These are phyloP conservation scores for Malacosoma neustria DNA, from an alignment of 2,888 invertebrate genomes.

Conservation along the genomic window DNA sequence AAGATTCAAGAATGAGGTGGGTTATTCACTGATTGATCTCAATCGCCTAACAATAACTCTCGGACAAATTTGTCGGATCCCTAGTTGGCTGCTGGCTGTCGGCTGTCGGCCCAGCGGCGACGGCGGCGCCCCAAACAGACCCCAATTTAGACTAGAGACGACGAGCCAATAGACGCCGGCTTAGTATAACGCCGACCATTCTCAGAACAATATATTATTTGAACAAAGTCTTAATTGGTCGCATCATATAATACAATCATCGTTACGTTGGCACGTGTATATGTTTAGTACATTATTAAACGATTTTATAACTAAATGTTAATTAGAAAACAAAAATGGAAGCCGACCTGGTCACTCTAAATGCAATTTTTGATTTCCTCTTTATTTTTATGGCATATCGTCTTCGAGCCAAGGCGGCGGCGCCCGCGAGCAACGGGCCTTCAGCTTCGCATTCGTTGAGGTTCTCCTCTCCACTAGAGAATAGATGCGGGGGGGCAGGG, in stretches of 20 bases:
- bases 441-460: slow-evolving; percentile 38
- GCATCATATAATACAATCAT: background rate
- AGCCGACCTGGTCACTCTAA: slow-evolving; percentile 55
- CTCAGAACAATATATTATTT: background rate
- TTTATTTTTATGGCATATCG: slow-evolving; percentile 63
- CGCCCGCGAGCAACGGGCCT: slow-evolving; percentile 51
- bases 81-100: slow-evolving; percentile 7
- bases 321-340: too few relatives aligned
- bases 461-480: slow-evolving; percentile 32
- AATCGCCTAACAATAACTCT: slow-evolving; percentile 52
- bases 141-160: slow-evolving; percentile 6
- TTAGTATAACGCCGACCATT: background rate
- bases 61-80: slow-evolving; percentile 20
- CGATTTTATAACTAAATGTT: too few relatives aligned
- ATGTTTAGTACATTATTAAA: too few relatives aligned
- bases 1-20: background rate
- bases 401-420: slow-evolving; percentile 59
- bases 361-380: slow-evolving; percentile 58
- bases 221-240: background rate
- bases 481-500: slow-evolving; percentile 17
- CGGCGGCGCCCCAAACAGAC: slow-evolving; percentile 11
- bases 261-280: background rate
- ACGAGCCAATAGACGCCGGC: background rate
- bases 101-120: too few relatives aligned
- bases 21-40: slow-evolving; percentile 54